These are phyloP conservation scores for Bolinopsis microptera DNA, from an alignment of 37 sponge, comb jelly and placozoan species.

Conservation along the genomic window DNA sequence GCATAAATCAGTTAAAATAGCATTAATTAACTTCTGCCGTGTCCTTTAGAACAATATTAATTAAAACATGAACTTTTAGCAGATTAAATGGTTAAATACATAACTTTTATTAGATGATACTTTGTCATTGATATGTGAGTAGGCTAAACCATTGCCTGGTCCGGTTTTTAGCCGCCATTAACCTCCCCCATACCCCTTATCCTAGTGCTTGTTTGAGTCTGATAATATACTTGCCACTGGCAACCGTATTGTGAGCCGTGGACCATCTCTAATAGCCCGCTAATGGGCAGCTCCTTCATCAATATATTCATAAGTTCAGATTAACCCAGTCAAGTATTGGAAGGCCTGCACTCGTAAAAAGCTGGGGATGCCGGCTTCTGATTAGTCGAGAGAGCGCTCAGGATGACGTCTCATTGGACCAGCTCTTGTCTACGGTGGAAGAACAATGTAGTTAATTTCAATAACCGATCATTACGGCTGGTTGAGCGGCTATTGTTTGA, in stretches of 20 bases:
- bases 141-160: background rate
- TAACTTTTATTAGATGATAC: background rate
- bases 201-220: background rate
- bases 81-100: background rate
- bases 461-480: conserved; percentile 28
- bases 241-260: background rate
- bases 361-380: background rate
- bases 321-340: conserved; percentile 36
- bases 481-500: background rate
- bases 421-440: background rate
- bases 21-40: background rate
- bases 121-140: background rate
- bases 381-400: background rate
- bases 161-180: no score
- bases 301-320: conserved; percentile 32
- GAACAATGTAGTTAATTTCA: conserved; percentile 45
- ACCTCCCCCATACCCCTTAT: no score
- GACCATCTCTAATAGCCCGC: background rate
- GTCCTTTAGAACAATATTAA: background rate
- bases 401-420: background rate
- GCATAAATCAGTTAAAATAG: background rate
- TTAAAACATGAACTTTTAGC: background rate
- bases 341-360: conserved; percentile 13
- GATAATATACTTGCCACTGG: background rate
- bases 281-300: conserved; percentile 55